Conservation (phyloP, 2,888 invertebrate species). For the Metallyticus violacea region DNA sequence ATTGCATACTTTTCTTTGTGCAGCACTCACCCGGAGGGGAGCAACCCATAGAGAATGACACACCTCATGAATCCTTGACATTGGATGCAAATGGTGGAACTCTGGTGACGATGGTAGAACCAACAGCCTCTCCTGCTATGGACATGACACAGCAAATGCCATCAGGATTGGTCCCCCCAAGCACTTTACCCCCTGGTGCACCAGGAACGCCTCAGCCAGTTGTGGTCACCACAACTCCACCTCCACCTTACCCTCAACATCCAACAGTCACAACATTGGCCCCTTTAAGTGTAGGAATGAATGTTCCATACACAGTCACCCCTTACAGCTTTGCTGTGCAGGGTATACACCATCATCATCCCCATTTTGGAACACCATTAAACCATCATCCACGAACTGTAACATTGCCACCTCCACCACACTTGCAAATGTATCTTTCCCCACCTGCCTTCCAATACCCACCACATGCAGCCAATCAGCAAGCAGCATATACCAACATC, state of each 20-base stretch:
- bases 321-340: constrained; percentile 65
- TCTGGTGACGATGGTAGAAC: constrained; percentile 53
- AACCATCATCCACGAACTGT: constrained; percentile 41
- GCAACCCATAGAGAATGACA: constrained; percentile 57
- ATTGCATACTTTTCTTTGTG: too few species aligned
- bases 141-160: constrained; percentile 39
- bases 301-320: constrained; percentile 55
- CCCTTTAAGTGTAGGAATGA: constrained; percentile 51
- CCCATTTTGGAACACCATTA: constrained; percentile 45
- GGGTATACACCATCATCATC: constrained; percentile 52
- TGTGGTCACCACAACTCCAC: constrained; percentile 54
- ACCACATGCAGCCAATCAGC: constrained; percentile 37
- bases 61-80: constrained; percentile 56
- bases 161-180: constrained; percentile 4
- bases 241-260: constrained; percentile 46
- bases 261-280: constrained; percentile 58
- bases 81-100: constrained; percentile 56
- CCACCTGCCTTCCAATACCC: constrained; percentile 50
- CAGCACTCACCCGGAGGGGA: constrained; percentile 63
- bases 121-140: constrained; percentile 44
- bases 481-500: constrained; percentile 38
- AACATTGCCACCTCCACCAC: constrained; percentile 49
- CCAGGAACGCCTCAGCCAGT: constrained; percentile 40
- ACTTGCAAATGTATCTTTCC: constrained; percentile 53
- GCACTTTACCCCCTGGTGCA: not conserved